These are phyloP conservation scores for Eclectus roratus DNA, from an alignment of 2,113 vertebrate genomes.

Conservation along the genomic window DNA sequence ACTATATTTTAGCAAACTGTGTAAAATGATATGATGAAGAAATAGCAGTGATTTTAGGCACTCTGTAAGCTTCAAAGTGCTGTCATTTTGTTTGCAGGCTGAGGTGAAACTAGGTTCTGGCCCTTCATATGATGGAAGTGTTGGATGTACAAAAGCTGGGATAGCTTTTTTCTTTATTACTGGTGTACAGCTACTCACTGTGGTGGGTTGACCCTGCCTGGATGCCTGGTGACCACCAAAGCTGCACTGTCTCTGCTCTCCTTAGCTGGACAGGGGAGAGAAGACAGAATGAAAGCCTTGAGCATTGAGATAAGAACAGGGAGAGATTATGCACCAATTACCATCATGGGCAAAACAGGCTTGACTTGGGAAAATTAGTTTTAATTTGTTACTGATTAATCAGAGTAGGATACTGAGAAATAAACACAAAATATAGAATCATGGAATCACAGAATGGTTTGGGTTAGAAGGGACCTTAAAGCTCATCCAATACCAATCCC, in stretches of 20 bases:
- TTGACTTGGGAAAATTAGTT: not conserved
- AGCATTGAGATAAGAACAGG: not conserved
- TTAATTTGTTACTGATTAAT: not conserved
- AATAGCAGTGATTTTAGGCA: not conserved
- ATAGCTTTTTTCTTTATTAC: not conserved
- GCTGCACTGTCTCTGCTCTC: not conserved
- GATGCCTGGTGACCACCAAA: not conserved
- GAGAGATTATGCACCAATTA: not conserved
- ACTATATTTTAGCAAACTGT: not conserved
- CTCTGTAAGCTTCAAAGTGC: not conserved
- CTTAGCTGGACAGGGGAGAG: not conserved
- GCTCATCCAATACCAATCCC: not conserved
- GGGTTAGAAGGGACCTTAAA: not conserved
- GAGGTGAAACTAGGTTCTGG: not conserved
- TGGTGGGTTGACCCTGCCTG: not conserved
- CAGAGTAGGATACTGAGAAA: not conserved
- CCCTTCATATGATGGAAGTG: not conserved
- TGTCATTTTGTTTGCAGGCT: not conserved
- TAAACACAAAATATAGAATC: not conserved
- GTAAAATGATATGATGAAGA: not conserved
- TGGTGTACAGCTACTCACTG: not conserved
- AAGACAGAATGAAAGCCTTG: not conserved
- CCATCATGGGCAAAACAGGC: not conserved
- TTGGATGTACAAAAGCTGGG: no score
- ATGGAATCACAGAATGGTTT: not conserved